phyloP scores from a whole-genome alignment of 2,797 vertebrate genomes.

The Liparis tanakae region DNA sequence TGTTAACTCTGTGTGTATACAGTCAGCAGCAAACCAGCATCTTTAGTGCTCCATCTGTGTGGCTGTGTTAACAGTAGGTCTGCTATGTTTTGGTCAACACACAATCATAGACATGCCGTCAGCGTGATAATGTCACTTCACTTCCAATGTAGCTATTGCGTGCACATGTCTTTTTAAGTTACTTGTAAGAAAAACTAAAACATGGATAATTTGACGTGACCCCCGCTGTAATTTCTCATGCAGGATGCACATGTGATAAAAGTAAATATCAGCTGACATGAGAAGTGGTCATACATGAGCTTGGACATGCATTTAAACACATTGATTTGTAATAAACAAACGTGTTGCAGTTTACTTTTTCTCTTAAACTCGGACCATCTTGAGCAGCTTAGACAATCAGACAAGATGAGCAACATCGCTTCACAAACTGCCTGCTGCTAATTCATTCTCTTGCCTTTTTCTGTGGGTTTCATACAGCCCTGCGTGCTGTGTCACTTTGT shows the following conservation, averaged over 20 bases:
- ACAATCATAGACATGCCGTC: neutral
- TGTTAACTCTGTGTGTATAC: neutral
- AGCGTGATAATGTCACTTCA: neutral
- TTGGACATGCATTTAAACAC: neutral
- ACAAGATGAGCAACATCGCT: neutral
- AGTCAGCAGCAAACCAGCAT: conserved; percentile 1
- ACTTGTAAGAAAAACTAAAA: neutral
- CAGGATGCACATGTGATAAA: neutral
- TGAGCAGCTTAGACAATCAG: neutral
- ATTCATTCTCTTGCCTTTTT: neutral
- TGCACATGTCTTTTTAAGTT: too few species aligned
- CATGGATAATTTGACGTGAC: neutral
- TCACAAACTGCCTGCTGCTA: neutral
- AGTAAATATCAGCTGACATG: neutral
- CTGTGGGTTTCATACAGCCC: neutral
- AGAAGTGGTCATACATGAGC: neutral
- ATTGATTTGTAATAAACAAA: neutral
- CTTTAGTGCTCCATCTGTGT: neutral
- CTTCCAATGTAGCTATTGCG: too few species aligned
- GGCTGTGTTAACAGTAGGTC: neutral
- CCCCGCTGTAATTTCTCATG: neutral
- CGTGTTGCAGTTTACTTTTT: neutral
- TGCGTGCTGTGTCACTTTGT: conserved; percentile 23
- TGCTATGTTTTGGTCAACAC: neutral
- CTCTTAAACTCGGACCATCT: neutral